Evolutionary conservation across 2,113 vertebrate species (phyloP), one percentile per base, ranked within the genome.

Genomic region (Speoplatyrhinus poulsoni): DNA sequence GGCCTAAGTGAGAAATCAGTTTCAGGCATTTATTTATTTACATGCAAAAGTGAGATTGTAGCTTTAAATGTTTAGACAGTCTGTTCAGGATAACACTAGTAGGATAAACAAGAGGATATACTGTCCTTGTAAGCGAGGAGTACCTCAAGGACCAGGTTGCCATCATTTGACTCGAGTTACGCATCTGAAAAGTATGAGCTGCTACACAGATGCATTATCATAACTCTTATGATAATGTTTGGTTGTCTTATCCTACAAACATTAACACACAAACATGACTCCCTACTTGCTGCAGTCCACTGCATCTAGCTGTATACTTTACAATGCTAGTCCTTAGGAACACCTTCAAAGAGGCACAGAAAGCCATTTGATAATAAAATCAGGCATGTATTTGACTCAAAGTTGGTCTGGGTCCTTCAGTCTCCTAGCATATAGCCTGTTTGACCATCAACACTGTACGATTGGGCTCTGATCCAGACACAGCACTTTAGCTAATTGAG

Each of bases 401-500:
- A 60, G 53, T 54, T 66, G 8, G 57, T 65, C 57, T 1, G 16
- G 66, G 65, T 70, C 65, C 65, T 80, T 48, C 47, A 26, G 70
- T 72, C 66, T 15, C 26, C 59, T 8, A 48, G 74, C 33, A 32
- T 69, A 66, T 80, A 2, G 36, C 61, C 73, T 53, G 66, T 70
- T 70, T 66, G 79, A 82, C 78, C 81, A 72, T 81, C 74, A 72
- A 66, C 58, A 19, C 46, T 0, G 46, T 3, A 60, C 57, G 16
- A 68, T 55, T 71, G 70, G 84, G 87, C 83, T 70, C 36, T 1
- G 75, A 60, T 85, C 87, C 85, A 89, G 78, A 65, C 11, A 17
- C 78, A 87, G 89, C 91, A 92, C 90, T 92, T 83, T 87, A 46
- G 67, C 85, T 89, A 91, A 93, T 89, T 89, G 81, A 88, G 80